These are phyloP conservation scores for Stichopus horrens DNA, from an alignment of 53 echinoderm and acorn worm species.

Conservation along the genomic window DNA sequence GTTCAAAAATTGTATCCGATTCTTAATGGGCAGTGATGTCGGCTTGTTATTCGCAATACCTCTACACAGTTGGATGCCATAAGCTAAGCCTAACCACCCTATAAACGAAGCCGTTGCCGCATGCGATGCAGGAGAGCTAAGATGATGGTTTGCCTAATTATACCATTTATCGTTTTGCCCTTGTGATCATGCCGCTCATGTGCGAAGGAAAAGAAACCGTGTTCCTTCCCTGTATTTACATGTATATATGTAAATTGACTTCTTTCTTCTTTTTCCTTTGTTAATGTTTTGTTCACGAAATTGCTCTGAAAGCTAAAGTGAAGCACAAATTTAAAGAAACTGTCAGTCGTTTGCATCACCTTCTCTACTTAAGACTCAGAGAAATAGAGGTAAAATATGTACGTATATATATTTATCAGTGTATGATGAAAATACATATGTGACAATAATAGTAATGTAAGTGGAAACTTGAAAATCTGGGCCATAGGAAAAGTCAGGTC, in stretches of 20 bases:
- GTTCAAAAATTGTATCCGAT: slow-evolving; percentile 46
- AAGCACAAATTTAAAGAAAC: too few relatives aligned
- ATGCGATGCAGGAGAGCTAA: slow-evolving; percentile 43
- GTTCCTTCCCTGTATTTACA: neutral
- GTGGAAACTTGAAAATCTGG: neutral
- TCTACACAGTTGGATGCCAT: slow-evolving; percentile 33
- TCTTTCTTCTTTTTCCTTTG: too few relatives aligned
- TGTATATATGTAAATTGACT: neutral
- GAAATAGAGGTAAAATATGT: too few relatives aligned
- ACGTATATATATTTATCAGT: too few relatives aligned
- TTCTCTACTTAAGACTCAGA: too few relatives aligned
- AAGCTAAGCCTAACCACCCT: slow-evolving; percentile 31
- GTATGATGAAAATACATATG: too few relatives aligned
- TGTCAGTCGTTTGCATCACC: too few relatives aligned
- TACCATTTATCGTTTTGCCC: slow-evolving; percentile 37
- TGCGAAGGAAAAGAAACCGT: neutral
- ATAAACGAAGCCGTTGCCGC: slow-evolving; percentile 29
- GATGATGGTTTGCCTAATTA: slow-evolving; percentile 49
- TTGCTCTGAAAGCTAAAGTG: too few relatives aligned
- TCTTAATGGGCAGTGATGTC: slow-evolving; percentile 45
- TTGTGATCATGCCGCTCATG: slow-evolving; percentile 36
- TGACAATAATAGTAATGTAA: too few relatives aligned
- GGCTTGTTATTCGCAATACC: slow-evolving; percentile 47
- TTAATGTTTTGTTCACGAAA: too few relatives aligned
- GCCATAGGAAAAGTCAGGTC: neutral